Evolutionary conservation across 2,113 vertebrate genomes (phyloP).

Genomic region (Clupea harengus): DNA sequence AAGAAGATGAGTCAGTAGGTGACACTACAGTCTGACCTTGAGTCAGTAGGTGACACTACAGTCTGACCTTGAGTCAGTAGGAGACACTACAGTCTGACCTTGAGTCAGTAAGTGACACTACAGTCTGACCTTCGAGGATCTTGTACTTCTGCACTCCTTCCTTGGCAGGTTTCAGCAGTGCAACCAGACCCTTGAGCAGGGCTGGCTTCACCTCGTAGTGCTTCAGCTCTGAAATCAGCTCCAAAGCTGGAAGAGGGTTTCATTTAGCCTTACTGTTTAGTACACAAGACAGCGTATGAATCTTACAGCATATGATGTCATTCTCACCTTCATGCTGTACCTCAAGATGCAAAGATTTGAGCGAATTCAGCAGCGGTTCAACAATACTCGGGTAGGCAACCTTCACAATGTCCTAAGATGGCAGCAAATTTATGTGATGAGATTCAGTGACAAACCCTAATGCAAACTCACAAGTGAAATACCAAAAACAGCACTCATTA

Average conservation of each 20-base stretch:
- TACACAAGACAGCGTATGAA: background rate
- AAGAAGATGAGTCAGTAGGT: no score
- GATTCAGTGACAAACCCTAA: background rate
- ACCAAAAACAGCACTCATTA: background rate
- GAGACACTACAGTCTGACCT: slow-evolving; percentile 48
- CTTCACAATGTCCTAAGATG: slow-evolving; percentile 60
- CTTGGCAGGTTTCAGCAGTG: slow-evolving; percentile 64
- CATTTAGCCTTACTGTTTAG: background rate
- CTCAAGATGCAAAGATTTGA: slow-evolving; percentile 69
- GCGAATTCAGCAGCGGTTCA: slow-evolving; percentile 65
- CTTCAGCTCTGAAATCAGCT: slow-evolving; percentile 73
- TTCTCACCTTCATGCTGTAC: slow-evolving; percentile 76
- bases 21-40: no score
- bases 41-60: background rate
- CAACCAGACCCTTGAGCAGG: slow-evolving; percentile 73
- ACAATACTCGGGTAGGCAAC: slow-evolving; percentile 61
- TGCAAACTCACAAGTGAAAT: background rate
- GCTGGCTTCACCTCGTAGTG: slow-evolving; percentile 57
- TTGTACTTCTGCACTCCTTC: slow-evolving; percentile 37
- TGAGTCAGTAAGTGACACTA: background rate
- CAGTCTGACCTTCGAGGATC: slow-evolving; percentile 54
- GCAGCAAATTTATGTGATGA: background rate
- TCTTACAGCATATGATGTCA: background rate
- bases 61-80: slow-evolving; percentile 47
- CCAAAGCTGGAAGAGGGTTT: slow-evolving; percentile 61